Conservation (phyloP, 2,888 invertebrate genomes). For the Cephus nigrinus region DNA sequence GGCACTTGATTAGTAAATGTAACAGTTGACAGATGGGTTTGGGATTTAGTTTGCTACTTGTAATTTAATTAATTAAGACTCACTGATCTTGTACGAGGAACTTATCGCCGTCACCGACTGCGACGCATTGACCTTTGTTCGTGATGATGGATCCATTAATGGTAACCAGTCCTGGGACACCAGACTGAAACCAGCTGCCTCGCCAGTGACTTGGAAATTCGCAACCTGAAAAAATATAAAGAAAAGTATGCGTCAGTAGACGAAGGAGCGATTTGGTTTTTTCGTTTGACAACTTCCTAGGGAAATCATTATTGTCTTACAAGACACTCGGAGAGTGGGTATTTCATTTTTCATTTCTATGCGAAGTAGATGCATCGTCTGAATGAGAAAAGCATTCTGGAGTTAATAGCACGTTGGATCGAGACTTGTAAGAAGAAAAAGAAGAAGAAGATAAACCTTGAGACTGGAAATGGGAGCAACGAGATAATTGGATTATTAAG, state of each 20-base stretch:
- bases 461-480: conserved; percentile 15
- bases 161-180: conserved; percentile 59
- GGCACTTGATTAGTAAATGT: not conserved
- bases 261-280: not conserved
- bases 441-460: conserved; percentile 41
- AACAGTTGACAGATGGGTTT: not conserved
- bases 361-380: not conserved
- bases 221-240: conserved; percentile 50
- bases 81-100: conserved; percentile 64
- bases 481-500: conserved; percentile 28
- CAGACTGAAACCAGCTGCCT: conserved; percentile 67
- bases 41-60: conserved; percentile 6
- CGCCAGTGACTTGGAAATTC: conserved; percentile 63
- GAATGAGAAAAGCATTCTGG: not conserved
- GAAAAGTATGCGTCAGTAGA: not conserved
- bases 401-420: conserved; percentile 27
- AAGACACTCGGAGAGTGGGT: not conserved
- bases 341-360: not conserved
- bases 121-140: conserved; percentile 65
- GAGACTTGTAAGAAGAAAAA: conserved; percentile 24
- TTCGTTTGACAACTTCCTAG: not conserved
- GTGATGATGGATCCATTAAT: conserved; percentile 64
- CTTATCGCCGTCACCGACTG: conserved; percentile 62
- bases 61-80: conserved; percentile 45
- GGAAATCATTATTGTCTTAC: not conserved